Evolutionary conservation across 2,113 vertebrate genomes (phyloP).

Genomic region (Neogale vison): DNA sequence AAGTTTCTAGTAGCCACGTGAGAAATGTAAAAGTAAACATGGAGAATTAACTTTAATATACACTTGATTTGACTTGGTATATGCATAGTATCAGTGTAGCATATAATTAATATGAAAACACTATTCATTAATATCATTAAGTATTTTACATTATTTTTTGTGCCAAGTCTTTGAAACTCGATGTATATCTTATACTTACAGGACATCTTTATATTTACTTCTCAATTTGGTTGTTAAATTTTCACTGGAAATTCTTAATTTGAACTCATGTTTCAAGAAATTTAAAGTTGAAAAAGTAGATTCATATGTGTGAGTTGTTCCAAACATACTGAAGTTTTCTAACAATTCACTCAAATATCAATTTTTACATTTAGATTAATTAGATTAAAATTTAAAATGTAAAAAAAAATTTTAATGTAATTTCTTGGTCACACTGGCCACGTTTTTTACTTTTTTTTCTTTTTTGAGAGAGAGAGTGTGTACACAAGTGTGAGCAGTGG

Average conservation of each 20-base stretch:
- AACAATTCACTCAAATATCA: not conserved
- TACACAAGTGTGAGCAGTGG: not conserved
- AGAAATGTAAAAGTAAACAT: not conserved
- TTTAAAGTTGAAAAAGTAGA: constrained; percentile 7
- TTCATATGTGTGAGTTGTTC: not conserved
- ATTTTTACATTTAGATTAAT: not conserved
- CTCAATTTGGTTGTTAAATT: not conserved
- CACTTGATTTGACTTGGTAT: not conserved
- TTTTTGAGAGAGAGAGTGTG: not conserved
- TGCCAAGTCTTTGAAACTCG: not conserved
- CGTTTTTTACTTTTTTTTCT: not conserved
- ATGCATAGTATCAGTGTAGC: not conserved
- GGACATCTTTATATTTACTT: not conserved
- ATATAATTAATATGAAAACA: not conserved
- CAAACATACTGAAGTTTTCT: not conserved
- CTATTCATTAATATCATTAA: not conserved
- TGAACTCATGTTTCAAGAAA: not conserved
- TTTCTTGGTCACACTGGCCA: not conserved
- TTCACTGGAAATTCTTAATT: not conserved
- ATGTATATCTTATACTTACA: not conserved
- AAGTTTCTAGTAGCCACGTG: not conserved
- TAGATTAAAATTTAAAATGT: not conserved
- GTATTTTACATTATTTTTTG: not conserved
- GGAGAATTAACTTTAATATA: not conserved
- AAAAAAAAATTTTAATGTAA: not conserved